Evolutionary conservation across 2,113 vertebrate genomes (phyloP), one percentile per base, ranked within the genome.

Genomic region (Ellobius talpinus): DNA sequence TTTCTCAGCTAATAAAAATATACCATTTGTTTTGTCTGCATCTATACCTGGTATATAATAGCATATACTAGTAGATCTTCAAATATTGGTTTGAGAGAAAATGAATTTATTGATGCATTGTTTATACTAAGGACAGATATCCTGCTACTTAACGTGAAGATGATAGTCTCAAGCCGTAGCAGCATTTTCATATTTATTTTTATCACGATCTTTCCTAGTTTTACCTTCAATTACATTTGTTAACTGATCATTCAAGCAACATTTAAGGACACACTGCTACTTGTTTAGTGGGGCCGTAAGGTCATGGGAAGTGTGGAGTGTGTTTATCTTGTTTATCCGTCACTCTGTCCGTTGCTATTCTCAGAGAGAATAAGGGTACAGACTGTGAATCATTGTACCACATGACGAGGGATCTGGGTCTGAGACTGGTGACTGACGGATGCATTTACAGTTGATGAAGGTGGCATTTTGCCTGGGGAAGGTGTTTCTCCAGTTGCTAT

Each of bases 151-250:
- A 50, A 58, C 63, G 4, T 87, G 70, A 92, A 33, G 26, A 92
- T 92, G 87, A 78, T 65, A 79, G 11, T 87, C n/a, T 47, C 19
- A 92, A 50, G 23, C 11, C 79, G 21, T 8, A 50, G 26, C 52
- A 58, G 26, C n/a, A 70, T 73, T 79, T 36, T 85, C 6, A 68
- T 82, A 31, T 66, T 86, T 66, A 84, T 93, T 68, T 96, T 96
- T 87, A 87, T 82, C 29, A 24, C 39, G 14, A 31, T 79, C 36
- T 23, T 63, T 50, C 36, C 33, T 85, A 86, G 4, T 91, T 50
- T 96, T 33, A 89, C 91, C 90, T 97, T 97, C 39, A 91, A 8
- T 95, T 90, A 29, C 33, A 42, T 89, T 82, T 94, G 39, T 95
- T 76, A 23, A 95, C 14, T 9, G 52, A 50, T 61, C 42, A 74